Percentiles rank a stretch among this genome's conserved stretches.
These are phyloP conservation scores for Pemphredon lugubris DNA, from an alignment of 2,888 invertebrate species.

Conservation along the genomic window DNA sequence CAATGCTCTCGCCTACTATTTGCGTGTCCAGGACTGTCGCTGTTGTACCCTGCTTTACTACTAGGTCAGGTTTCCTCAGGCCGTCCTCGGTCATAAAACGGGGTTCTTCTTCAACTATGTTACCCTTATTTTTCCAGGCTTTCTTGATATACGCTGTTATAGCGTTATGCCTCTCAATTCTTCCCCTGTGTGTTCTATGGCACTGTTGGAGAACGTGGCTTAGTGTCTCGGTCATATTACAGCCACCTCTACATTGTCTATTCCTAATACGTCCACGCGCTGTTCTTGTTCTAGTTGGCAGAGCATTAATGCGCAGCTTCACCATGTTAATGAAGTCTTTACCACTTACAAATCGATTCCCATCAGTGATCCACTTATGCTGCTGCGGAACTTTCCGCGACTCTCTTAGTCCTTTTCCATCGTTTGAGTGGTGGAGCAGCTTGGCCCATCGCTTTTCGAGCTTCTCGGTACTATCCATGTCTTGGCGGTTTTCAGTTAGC, in stretches of 20 bases:
- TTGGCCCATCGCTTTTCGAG: slow-evolving; percentile 8
- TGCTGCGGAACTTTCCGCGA: background rate
- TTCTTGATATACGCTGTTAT: too few species aligned
- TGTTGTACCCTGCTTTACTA: background rate
- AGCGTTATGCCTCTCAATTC: too few species aligned
- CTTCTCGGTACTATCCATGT: background rate
- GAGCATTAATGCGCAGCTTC: too few species aligned
- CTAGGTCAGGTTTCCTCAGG: slow-evolving; percentile 6
- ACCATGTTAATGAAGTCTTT: slow-evolving; percentile 33
- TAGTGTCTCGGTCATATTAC: too few species aligned
- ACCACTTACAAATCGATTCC: slow-evolving; percentile 28
- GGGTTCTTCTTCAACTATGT: background rate
- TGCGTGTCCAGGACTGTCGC: slow-evolving; percentile 2
- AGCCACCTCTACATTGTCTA: background rate
- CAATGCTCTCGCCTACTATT: background rate
- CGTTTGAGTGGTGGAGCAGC: slow-evolving; percentile 46
- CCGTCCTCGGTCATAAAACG: slow-evolving; percentile 1
- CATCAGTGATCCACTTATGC: background rate
- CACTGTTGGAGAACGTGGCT: too few species aligned
- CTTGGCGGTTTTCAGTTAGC: background rate
- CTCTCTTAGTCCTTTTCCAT: too few species aligned
- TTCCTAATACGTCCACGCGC: too few species aligned
- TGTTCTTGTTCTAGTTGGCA: too few species aligned
- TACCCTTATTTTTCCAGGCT: too few species aligned
- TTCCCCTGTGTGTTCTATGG: too few species aligned